phyloP scores from a whole-genome alignment of 2,113 vertebrate genomes.

The Hipposideros armiger region DNA sequence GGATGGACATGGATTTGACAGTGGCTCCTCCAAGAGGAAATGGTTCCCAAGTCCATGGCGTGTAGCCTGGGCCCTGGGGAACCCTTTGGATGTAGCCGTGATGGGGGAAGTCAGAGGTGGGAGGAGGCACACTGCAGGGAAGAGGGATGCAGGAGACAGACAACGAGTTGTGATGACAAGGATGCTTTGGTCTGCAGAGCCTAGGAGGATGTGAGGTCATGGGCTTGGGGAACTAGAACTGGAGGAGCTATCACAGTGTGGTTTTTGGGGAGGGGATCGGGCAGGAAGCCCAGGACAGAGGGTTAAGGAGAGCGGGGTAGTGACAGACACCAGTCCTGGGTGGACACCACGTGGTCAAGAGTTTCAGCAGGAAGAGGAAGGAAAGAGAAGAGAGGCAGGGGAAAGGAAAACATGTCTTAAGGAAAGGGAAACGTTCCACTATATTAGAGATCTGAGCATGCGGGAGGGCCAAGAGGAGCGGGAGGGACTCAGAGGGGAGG shows the following conservation, averaged over 20 bases:
- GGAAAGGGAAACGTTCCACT: no score
- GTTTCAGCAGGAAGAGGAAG: neutral
- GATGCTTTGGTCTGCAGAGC: accelerated
- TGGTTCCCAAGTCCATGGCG: accelerated
- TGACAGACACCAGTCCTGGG: neutral
- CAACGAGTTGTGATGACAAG: neutral
- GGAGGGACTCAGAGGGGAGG: neutral
- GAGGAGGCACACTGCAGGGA: neutral
- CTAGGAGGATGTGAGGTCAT: no score
- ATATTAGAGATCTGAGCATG: accelerated
- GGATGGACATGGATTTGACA: no score
- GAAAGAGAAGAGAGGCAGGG: neutral
- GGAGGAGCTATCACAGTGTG: accelerated
- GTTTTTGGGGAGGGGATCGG: neutral
- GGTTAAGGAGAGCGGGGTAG: neutral
- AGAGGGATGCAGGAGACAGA: neutral
- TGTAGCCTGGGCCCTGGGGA: neutral
- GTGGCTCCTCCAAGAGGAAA: neutral
- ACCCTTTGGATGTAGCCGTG: neutral
- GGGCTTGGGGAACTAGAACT: neutral
- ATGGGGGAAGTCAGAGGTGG: no score
- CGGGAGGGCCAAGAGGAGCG: accelerated
- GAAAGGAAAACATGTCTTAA: no score
- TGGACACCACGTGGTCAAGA: neutral
- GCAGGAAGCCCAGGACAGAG: neutral